Evolutionary conservation across 2,888 invertebrate species (phyloP).

Genomic region (Chymomyza caudatula): DNA sequence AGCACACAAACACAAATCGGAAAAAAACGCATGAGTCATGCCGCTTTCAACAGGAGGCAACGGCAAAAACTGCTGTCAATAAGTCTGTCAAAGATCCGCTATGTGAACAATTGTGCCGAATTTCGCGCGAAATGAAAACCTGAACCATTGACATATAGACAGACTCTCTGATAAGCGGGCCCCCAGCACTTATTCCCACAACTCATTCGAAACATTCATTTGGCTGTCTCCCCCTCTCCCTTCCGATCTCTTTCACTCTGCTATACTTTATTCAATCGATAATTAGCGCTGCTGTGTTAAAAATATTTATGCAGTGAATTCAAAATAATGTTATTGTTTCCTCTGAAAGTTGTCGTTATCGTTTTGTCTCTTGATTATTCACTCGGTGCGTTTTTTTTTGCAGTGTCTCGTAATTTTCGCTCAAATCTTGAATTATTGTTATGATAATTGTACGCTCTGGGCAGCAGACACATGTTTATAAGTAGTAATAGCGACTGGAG

Average conservation of each 20-base stretch:
- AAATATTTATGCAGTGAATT: constrained; percentile 71
- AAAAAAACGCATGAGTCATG: constrained; percentile 49
- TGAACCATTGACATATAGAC: background rate
- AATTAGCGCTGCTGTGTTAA: constrained; percentile 54
- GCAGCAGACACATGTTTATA: background rate
- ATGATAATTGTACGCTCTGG: constrained; percentile 54
- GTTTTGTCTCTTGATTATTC: too few relatives aligned
- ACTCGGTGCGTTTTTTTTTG: constrained; percentile 20
- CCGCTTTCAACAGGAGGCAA: constrained; percentile 42
- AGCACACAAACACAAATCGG: constrained; percentile 11
- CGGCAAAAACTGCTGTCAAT: constrained; percentile 50
- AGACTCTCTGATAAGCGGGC: constrained; percentile 3
- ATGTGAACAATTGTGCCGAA: constrained; percentile 38
- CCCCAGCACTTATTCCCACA: background rate
- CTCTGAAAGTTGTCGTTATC: constrained; percentile 53
- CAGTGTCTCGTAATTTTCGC: constrained; percentile 35
- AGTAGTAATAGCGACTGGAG: background rate
- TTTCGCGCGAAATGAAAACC: background rate
- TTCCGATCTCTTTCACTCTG: constrained; percentile 14
- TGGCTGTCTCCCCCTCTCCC: background rate
- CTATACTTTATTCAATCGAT: constrained; percentile 59
- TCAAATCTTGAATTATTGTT: constrained; percentile 65
- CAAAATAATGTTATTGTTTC: constrained; percentile 74
- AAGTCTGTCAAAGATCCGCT: constrained; percentile 56
- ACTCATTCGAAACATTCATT: background rate